Evolutionary conservation across 2,113 vertebrate genomes (phyloP).

Genomic region (Hemicordylus capensis): DNA sequence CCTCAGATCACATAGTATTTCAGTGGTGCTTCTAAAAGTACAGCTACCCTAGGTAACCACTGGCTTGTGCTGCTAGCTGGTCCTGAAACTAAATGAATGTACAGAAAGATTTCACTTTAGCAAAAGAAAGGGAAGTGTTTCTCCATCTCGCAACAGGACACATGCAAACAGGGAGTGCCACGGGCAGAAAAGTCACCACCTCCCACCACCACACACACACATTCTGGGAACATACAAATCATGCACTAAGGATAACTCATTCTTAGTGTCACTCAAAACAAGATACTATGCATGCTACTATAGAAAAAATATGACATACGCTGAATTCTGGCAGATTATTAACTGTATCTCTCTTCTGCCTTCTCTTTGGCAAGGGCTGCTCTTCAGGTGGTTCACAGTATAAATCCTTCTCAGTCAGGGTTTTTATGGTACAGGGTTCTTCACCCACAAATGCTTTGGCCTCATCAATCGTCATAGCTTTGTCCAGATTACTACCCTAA

Average conservation of each 20-base stretch:
- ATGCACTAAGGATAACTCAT: not conserved
- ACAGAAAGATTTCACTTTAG: not conserved
- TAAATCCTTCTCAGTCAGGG: constrained; percentile 88
- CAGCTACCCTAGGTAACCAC: not conserved
- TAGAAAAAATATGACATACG: constrained; percentile 77
- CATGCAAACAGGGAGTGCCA: not conserved
- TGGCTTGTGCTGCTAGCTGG: not conserved
- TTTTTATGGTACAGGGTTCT: constrained; percentile 84
- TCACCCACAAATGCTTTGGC: constrained; percentile 91
- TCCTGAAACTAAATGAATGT: not conserved
- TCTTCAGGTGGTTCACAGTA: constrained; percentile 88
- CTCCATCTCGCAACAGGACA: no score
- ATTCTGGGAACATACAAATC: no score
- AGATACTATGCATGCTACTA: not conserved
- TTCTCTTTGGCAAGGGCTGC: constrained; percentile 81
- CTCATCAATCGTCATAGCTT: constrained; percentile 90
- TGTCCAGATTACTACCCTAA: constrained; percentile 90
- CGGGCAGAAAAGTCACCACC: not conserved
- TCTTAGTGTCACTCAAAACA: not conserved
- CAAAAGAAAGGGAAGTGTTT: not conserved
- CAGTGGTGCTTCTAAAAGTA: not conserved
- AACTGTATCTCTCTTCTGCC: constrained; percentile 86
- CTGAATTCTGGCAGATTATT: constrained; percentile 89
- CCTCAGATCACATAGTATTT: not conserved
- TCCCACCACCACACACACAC: no score